Evolutionary conservation across 2,797 vertebrate genomes (phyloP).

Genomic region (Poeciliopsis gracilis): DNA sequence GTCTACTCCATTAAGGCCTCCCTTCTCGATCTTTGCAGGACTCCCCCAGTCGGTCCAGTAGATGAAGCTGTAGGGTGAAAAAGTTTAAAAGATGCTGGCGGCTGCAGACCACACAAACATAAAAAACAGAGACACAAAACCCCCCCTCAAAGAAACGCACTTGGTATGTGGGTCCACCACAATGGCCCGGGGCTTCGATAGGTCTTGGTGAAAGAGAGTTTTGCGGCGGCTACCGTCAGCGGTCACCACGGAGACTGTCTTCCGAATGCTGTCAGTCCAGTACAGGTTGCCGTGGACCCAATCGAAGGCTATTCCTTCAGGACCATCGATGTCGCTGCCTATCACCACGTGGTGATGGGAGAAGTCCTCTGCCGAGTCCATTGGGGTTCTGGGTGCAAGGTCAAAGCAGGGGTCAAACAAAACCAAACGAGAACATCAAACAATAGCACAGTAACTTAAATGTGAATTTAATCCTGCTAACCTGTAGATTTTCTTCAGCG

Average conservation of each 20-base stretch:
- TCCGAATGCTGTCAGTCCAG: conserved; percentile 88
- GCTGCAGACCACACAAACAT: background rate
- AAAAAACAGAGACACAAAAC: background rate
- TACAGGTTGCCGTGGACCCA: conserved; percentile 92
- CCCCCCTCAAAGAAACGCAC: conserved; percentile 62
- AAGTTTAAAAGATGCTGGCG: background rate
- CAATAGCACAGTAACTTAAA: rapidly evolving
- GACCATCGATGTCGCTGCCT: conserved; percentile 73
- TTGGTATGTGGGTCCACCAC: conserved; percentile 89
- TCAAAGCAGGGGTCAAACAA: conserved; percentile 11
- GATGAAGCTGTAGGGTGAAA: conserved; percentile 81
- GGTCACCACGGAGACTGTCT: conserved; percentile 85
- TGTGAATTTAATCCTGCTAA: conserved; percentile 47
- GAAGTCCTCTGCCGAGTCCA: conserved; percentile 77
- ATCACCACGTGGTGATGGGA: conserved; percentile 78
- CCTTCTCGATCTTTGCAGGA: conserved; percentile 89
- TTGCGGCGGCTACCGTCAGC: conserved; percentile 82
- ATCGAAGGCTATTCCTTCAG: conserved; percentile 89
- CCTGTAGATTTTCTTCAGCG: conserved; percentile 90
- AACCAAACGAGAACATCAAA: background rate
- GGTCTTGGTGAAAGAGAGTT: conserved; percentile 79
- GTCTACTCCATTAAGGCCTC: conserved; percentile 88
- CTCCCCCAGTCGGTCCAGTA: conserved; percentile 94
- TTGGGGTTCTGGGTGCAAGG: conserved; percentile 75
- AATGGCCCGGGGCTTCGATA: conserved; percentile 86